Base-by-base conservation (phyloP, 2,888 invertebrate species). In the Tenthredo scrophulariae region DNA sequence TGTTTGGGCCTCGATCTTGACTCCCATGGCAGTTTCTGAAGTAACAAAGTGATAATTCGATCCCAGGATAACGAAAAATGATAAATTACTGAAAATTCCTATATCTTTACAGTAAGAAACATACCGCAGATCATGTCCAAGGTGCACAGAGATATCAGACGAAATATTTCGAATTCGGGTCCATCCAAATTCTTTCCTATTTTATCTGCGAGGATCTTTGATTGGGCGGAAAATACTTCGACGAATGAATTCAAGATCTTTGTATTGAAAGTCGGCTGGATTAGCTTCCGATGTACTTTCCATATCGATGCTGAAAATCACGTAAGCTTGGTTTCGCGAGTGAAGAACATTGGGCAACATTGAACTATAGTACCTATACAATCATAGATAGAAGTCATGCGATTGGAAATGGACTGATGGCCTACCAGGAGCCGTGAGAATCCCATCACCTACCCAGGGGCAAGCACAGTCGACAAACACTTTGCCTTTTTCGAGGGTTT, bases 11-110 rank as follows among this genome's bases (percentile, higher is more conserved):
- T 46, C 15, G 13, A 46, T 46, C 13, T 46, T 46, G 15, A 95
- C 94, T 0, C 97, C 97, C 97, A 97, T 96, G 0, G 96, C 96
- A 1, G 96, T 96, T 91, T 97, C 96, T 96, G 86, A 90, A 92
- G 83, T 75, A 84, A 84, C 58, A 33, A 18, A 33, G 7, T 37
- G 29, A 40, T 7, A 22, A 2, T 58, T 46, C 15, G 0, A 15
- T 18, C 0, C 2, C 0, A 6, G 37, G 37, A 37, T 37, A 37
- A 37, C 37, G 37, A 37, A 37, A 37, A 37, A 37, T 37, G 37
- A 6, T 37, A 7, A 37, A 9, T 2, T 5, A 40, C n/a, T 10
- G 13, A 13, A 43, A 40, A 43, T 13, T 43, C 13, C 13, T 43
- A 43, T 10, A 13, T 43, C 43, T 43, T 43, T 43, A 4, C 13